Conservation (phyloP, 92 coral and sea anemone species). For the Palythoa caribaeorum region DNA sequence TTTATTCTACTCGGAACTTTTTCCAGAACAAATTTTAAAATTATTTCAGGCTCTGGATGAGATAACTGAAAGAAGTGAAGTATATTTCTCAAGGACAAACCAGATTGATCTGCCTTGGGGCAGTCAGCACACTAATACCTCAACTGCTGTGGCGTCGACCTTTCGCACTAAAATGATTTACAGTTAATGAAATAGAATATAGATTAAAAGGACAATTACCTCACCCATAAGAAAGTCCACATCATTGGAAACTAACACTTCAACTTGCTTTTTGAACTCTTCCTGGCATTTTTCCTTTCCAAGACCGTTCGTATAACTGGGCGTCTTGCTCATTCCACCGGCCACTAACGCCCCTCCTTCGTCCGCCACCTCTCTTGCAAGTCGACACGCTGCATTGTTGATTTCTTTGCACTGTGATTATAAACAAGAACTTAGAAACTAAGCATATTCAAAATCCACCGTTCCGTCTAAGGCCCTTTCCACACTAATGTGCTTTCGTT, state of each 20-base stretch:
- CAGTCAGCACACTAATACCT: too few species aligned
- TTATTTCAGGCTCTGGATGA: too few species aligned
- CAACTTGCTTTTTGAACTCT: conserved; percentile 1
- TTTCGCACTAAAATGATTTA: not conserved
- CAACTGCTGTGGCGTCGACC: too few species aligned
- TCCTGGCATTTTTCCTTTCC: conserved; percentile 22
- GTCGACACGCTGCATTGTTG: conserved; percentile 21
- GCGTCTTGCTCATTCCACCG: not conserved
- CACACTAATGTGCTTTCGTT: too few species aligned
- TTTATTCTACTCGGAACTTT: too few species aligned
- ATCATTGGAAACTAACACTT: not conserved
- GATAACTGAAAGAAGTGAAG: too few species aligned
- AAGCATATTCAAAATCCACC: too few species aligned
- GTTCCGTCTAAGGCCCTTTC: too few species aligned
- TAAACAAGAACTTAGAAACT: not conserved
- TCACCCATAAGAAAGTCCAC: conserved; percentile 22
- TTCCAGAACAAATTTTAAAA: too few species aligned
- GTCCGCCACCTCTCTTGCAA: conserved; percentile 26
- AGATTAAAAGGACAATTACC: not conserved
- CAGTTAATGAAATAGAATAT: not conserved
- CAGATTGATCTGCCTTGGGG: too few species aligned
- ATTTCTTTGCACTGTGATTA: not conserved
- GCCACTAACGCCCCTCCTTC: conserved; percentile 21
- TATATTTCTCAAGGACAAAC: too few species aligned
- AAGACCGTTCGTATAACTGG: not conserved